These are phyloP conservation scores for Dicrostonyx torquatus DNA, from an alignment of 2,797 vertebrate genomes.

Conservation along the genomic window DNA sequence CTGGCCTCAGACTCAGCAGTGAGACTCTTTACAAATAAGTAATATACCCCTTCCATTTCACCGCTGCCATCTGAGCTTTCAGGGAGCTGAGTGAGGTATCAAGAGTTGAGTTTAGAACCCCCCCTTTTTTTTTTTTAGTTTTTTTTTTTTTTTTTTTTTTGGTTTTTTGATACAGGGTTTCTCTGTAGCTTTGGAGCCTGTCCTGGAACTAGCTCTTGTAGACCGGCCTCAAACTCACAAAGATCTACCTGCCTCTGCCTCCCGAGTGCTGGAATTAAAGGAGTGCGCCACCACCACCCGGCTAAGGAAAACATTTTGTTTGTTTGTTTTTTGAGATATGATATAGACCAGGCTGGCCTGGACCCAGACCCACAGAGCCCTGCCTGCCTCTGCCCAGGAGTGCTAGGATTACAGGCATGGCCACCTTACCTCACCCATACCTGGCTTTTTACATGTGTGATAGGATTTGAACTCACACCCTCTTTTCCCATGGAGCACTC, in stretches of 20 bases:
- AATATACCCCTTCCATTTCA: neutral
- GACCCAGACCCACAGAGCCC: neutral
- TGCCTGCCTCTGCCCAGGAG: neutral
- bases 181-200: no score
- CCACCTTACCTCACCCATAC: neutral
- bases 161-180: no score
- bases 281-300: no score
- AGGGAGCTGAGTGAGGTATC: neutral
- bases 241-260: no score
- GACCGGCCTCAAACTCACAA: no score
- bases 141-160: no score
- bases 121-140: no score
- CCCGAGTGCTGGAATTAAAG: no score
- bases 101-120: neutral
- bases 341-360: neutral
- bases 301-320: neutral
- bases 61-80: no score
- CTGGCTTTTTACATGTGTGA: neutral
- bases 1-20: neutral
- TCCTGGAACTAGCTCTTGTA: no score
- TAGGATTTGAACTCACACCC: neutral
- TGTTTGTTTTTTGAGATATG: neutral
- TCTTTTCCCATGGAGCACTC: neutral
- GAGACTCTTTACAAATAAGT: neutral
- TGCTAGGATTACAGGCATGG: neutral